A percentile compares a stretch with the other conserved stretches of the same genome.
These are phyloP conservation scores for Dipodomys stephensi DNA, from an alignment of 2,113 vertebrate species.

Conservation along the genomic window DNA sequence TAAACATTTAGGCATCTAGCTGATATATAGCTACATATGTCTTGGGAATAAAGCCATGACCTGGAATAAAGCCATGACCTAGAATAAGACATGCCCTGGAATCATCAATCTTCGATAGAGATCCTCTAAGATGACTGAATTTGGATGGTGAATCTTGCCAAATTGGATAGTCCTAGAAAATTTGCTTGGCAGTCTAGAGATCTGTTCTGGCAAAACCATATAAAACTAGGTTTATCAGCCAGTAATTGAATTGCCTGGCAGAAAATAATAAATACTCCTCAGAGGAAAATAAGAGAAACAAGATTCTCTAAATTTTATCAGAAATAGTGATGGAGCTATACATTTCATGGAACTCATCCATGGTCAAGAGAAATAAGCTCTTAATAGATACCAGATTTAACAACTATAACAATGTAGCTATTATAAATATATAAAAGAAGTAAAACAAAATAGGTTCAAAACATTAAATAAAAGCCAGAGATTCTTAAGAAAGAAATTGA, in stretches of 20 bases:
- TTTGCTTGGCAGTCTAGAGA: background rate
- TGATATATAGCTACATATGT: background rate
- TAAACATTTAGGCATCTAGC: background rate
- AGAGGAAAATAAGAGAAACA: slow-evolving; percentile 16
- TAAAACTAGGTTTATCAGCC: background rate
- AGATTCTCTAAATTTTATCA: background rate
- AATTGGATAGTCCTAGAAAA: background rate
- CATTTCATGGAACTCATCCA: background rate
- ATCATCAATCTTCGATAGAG: background rate
- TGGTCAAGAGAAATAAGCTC: background rate
- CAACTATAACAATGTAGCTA: background rate
- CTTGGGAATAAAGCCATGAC: background rate
- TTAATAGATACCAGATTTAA: slow-evolving; percentile 24
- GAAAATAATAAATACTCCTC: slow-evolving; percentile 44
- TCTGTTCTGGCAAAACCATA: background rate
- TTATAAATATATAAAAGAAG: slow-evolving; percentile 14
- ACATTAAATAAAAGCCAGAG: background rate
- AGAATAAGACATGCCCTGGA: background rate
- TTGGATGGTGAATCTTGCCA: background rate
- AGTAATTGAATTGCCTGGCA: background rate
- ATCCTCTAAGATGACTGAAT: background rate
- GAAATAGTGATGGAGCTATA: background rate
- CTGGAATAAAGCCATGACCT: background rate
- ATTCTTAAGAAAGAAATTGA: slow-evolving; percentile 40
- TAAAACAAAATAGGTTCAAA: slow-evolving; percentile 18